A percentile compares a stretch with the other conserved stretches of the same genome.
Conservation (phyloP, 2,113 vertebrate genomes). For the Passer montanus region DNA sequence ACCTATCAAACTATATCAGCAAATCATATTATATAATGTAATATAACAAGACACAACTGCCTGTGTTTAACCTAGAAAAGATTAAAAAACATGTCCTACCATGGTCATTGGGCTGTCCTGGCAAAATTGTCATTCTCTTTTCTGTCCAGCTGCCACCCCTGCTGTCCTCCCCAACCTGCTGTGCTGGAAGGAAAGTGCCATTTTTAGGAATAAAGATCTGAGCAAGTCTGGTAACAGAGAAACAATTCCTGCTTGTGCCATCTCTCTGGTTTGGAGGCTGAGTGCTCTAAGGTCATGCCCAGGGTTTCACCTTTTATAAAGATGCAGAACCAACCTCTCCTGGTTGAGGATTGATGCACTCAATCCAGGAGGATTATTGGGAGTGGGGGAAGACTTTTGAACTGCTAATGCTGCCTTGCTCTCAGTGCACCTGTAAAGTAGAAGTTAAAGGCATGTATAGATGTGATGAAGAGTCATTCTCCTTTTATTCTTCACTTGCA, state of each 20-base stretch:
- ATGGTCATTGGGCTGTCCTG: constrained; percentile 11
- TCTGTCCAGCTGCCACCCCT: neutral
- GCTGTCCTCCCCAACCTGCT: neutral
- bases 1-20: constrained; percentile 51
- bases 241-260: neutral
- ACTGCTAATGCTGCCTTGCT: neutral
- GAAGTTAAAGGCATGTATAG: neutral
- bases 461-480: neutral
- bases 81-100: constrained; percentile 44
- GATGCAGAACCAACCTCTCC: neutral
- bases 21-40: constrained; percentile 61
- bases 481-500: neutral
- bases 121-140: constrained; percentile 3
- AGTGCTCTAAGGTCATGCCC: neutral
- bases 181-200: neutral
- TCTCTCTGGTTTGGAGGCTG: neutral
- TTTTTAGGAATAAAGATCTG: neutral
- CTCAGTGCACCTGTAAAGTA: neutral
- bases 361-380: neutral
- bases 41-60: constrained; percentile 59
- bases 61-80: constrained; percentile 62
- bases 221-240: neutral
- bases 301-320: neutral
- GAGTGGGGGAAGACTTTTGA: neutral
- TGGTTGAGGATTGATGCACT: neutral